Evolutionary conservation across 2,113 vertebrate genomes (phyloP), one percentile per base, ranked within the genome.

Genomic region (Callipepla californica): DNA sequence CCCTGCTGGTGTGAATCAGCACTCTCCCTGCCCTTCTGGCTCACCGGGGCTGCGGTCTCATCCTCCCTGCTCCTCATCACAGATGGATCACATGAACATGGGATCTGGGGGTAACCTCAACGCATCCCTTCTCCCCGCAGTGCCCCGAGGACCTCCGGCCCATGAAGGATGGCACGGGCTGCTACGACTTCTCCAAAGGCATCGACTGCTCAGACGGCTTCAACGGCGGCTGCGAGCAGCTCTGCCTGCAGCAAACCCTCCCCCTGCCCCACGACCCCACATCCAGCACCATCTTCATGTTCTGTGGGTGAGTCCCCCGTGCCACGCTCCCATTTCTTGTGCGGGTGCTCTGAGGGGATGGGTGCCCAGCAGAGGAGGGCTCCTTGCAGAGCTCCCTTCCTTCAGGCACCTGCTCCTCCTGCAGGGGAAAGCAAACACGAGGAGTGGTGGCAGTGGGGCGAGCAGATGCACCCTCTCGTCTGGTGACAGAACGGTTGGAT

Each of bases 121-220:
- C 11, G 2, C 7, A n/a, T 79, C 30, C 65, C 23, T 63, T 93
- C n/a, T 94, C 18, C 0, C 44, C 86, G 51, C 97, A 99, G 99
- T 99, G 99, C 95, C 99, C 99, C 0, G 98, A 98, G 94, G 99
- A 99, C 58, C 97, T 99, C 95, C 98, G 97, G 81, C 99, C 99
- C 68, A 99, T 99, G 99, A 99, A 99, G 97, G 99, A 99, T 2
- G 99, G 98, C 78, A 99, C 99, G 0, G 99, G 99, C 85, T 99
- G 99, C 98, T 99, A 99, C 22, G 99, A 99, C 97, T 99, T 98
- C 97, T 98, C 99, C 80, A 98, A 98, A 97, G 99, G 99, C 77
- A 99, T 99, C 1, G 99, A 99, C 97, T 99, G 99, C 96, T 99
- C 99, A 0, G 99, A 99, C 7, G 99, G 99, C 90, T 99, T 99